Conservation (phyloP, 2,113 vertebrate genomes). For the pig (Sus scrofa) region DNA sequence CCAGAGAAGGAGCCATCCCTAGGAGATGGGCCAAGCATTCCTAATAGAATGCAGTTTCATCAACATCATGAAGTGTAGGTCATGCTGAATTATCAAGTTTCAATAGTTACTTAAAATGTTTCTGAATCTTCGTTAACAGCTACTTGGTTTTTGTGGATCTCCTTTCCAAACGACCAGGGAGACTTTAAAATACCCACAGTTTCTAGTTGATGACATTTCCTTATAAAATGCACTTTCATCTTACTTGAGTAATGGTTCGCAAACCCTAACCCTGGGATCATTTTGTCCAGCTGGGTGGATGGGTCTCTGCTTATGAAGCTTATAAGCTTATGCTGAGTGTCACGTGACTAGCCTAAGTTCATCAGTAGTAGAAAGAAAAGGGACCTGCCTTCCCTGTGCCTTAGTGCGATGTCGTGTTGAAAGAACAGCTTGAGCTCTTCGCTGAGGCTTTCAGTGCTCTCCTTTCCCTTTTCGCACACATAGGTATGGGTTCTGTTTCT, state of each 20-base stretch:
- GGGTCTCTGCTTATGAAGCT: background rate
- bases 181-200: background rate
- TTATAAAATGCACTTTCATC: background rate
- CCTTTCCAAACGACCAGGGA: background rate
- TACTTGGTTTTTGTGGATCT: background rate
- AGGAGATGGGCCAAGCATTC: background rate
- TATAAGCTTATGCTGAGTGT: too few relatives aligned
- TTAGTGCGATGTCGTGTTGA: background rate
- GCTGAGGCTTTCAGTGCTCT: background rate
- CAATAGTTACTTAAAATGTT: background rate
- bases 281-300: background rate
- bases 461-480: background rate
- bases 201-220: background rate
- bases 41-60: background rate
- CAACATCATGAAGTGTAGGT: background rate
- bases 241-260: background rate
- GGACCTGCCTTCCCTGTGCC: background rate
- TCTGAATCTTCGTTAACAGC: background rate
- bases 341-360: rapidly evolving
- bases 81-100: background rate
- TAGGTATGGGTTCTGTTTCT: background rate
- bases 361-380: background rate
- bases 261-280: background rate
- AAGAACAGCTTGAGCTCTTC: background rate
- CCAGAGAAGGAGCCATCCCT: background rate